Percentiles rank a stretch among this genome's conserved stretches.
phyloP scores from a whole-genome alignment of 2,113 vertebrate genomes.

The Prunella himalayana region DNA sequence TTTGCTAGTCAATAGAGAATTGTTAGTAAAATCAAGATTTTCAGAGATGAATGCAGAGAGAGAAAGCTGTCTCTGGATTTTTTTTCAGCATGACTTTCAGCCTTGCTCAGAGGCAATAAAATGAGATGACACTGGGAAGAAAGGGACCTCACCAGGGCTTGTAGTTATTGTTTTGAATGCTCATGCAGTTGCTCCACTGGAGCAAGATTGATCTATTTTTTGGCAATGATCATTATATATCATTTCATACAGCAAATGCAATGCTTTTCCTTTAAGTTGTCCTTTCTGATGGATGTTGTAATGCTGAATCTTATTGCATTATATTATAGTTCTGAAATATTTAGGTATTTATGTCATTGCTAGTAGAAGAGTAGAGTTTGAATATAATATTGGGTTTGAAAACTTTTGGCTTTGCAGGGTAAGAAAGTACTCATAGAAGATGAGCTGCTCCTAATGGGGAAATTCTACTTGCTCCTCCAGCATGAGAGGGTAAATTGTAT shows the following conservation, averaged over 20 bases:
- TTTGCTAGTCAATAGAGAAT: constrained; percentile 42
- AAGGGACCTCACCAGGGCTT: constrained; percentile 43
- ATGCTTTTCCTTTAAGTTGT: constrained; percentile 56
- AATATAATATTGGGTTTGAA: not conserved
- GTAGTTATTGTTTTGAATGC: constrained; percentile 61
- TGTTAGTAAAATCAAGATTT: constrained; percentile 53
- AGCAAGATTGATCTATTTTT: constrained; percentile 69
- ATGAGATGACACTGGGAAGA: constrained; percentile 59
- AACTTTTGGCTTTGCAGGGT: not conserved
- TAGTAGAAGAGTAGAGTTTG: not conserved
- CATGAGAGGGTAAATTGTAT: not conserved
- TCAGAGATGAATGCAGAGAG: not conserved
- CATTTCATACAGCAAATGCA: constrained; percentile 52
- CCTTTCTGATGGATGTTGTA: constrained; percentile 52
- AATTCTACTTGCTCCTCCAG: not conserved
- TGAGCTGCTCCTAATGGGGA: not conserved
- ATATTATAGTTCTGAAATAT: constrained; percentile 48
- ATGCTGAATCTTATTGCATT: constrained; percentile 48
- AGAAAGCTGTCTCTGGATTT: not conserved
- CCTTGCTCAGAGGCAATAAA: constrained; percentile 29
- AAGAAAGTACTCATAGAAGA: not conserved
- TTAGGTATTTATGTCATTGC: not conserved
- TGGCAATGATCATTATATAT: constrained; percentile 62
- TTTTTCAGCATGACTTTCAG: constrained; percentile 46
- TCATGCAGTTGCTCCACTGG: constrained; percentile 13